Evolutionary conservation across 2,797 vertebrate species (phyloP), one percentile per base, ranked within the genome.

Genomic region (Microctenopoma stevenorrisi): DNA sequence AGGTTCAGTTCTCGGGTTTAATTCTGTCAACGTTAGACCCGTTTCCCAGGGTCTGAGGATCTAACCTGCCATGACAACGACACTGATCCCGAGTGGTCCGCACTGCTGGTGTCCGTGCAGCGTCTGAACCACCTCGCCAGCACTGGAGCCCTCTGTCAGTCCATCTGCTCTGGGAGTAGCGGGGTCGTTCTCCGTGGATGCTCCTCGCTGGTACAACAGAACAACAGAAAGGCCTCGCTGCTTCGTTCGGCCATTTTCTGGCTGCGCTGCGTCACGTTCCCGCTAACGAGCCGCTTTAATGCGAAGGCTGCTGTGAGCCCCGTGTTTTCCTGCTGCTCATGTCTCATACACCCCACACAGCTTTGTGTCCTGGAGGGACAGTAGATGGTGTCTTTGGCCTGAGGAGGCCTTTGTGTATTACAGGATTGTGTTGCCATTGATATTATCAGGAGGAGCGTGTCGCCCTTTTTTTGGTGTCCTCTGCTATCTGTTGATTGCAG

Each of bases 211-310:
- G 22, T 22, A 22, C 18, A 18, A 18, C 22, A 22, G 22, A 22
- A 22, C 22, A 2, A 22, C 22, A 44, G 46, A 35, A 0, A 43
- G 16, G 9, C 52, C 38, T 58, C 4, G 1, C 38, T 12, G 3
- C 51, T 43, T 44, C 30, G 8, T 43, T 57, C n/a, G 38, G 30
- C 13, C 2, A 18, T 50, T 68, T 2, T 30, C 15, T 15, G 16
- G n/a, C 35, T 50, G 28, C 16, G 1, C 1, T 0, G 10, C 3
- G 40, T 57, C 53, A 6, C 9, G 3, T 49, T 44, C n/a, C 26
- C 59, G 14, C 62, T 22, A 66, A 82, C 67, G 59, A 84, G 46
- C 12, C 35, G 22, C 62, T 47, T 42, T 15, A 18, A 70, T 58
- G 22, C 28, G 30, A 26, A 60, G 3, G 22, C 14, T 4, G 7